Evolutionary conservation across 2,888 invertebrate species (phyloP).

Genomic region (Cyclophora albipunctata): DNA sequence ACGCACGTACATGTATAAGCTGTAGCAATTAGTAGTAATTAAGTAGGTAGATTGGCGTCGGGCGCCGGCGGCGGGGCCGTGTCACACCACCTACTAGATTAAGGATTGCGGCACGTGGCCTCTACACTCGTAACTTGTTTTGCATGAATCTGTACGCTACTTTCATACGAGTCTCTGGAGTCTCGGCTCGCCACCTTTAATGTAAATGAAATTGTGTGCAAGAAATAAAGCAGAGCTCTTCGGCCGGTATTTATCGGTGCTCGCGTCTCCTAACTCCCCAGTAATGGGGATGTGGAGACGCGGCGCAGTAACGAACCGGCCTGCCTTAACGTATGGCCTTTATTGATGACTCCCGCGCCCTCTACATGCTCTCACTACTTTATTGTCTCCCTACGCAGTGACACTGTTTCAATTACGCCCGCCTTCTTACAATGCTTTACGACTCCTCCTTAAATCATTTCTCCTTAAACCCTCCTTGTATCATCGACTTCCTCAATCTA

Average conservation of each 20-base stretch:
- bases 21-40: conserved; percentile 69
- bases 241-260: conserved; percentile 66
- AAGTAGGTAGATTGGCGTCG: conserved; percentile 52
- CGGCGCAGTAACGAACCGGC: conserved; percentile 63
- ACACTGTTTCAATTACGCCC: conserved; percentile 56
- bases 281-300: conserved; percentile 68
- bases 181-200: conserved; percentile 64
- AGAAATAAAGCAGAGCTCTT: conserved; percentile 68
- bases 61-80: conserved; percentile 36
- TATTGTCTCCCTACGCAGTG: conserved; percentile 51
- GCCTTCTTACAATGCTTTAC: conserved; percentile 56
- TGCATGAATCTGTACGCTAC: conserved; percentile 68
- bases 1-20: conserved; percentile 58
- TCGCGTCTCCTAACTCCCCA: conserved; percentile 64
- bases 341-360: conserved; percentile 63
- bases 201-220: conserved; percentile 73
- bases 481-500: conserved; percentile 24
- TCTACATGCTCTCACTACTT: conserved; percentile 46
- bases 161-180: conserved; percentile 63
- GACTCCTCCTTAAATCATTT: conserved; percentile 31
- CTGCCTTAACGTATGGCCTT: conserved; percentile 64
- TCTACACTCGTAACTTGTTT: conserved; percentile 63
- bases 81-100: conserved; percentile 58
- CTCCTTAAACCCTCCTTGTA: conserved; percentile 23
- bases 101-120: conserved; percentile 55